Evolutionary conservation across 2,113 vertebrate genomes (phyloP), one percentile per base, ranked within the genome.

Genomic region (Odocoileus hemionus): DNA sequence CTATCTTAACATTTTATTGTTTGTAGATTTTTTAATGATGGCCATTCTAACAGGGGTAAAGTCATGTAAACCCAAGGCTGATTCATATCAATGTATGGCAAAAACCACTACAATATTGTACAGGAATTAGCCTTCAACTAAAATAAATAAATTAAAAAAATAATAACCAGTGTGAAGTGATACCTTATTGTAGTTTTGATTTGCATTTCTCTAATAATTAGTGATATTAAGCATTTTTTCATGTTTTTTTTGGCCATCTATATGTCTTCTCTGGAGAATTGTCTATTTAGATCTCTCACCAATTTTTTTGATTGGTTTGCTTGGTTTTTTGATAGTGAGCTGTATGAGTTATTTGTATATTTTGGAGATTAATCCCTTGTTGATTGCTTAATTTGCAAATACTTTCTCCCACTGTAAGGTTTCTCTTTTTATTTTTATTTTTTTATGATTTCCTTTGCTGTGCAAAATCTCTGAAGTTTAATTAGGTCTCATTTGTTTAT

Each of bases 101-200:
- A 67, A 64, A 67, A n/a, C 16, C 61, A 67, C 61, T 67, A n/a
- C n/a, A 67, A 5, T 67, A 67, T 19, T 67, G 16, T 67, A 67
- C 19, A 67, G 16, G 19, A n/a, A 19, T n/a, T 5, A 67, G 16
- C 61, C 61, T 67, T n/a, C n/a, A 67, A 19, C 61, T n/a, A 67
- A 67, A 67, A n/a, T 67, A 10, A 67, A 67, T n/a, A 61, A 33
- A 61, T 67, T n/a, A 0, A 2, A 67, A 67, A 67, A n/a, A 50
- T 50, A n/a, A n/a, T 21, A 67, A 36, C n/a, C 0, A 0, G 8
- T 36, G 17, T 67, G 64, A 36, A 21, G n/a, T 67, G n/a, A 67
- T 11, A 67, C 8, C 64, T 67, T 36, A 67, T 36, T 67, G n/a
- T 67, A 36, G 64, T 21, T 36, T 36, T 67, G 17, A 67, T 36